Evolutionary conservation across 2,888 invertebrate genomes (phyloP), one percentile per base, ranked within the genome.

Genomic region (Ctena decussata): DNA sequence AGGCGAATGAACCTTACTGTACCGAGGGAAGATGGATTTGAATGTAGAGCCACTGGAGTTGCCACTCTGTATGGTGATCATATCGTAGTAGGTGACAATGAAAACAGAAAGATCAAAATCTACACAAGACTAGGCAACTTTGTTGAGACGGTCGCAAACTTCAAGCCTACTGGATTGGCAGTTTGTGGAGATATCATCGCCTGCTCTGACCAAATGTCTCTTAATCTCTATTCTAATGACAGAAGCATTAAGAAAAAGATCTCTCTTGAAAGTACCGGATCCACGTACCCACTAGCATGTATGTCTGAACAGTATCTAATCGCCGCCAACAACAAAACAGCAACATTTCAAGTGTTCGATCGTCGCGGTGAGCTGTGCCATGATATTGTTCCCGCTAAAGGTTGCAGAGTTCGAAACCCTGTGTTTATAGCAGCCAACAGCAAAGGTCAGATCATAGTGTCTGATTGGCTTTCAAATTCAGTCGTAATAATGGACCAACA

Each of bases 401-500:
- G 87, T 44, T 80, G 84, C 8, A 88, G 84, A 49, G 77, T 82
- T 12, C 60, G 89, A 49, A 88, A 87, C 44, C 82, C 88, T 11
- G 81, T 86, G 6, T 89, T 86, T 41, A 70, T 91, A 6, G 74
- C 88, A 6, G 74, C 82, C 0, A 89, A 88, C 24, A 88, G 84
- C 60, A 91, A 78, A 70, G 91, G 91, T 21, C 85, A 91, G 2
- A 82, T 91, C 15, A 86, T 91, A 27, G 86, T 82, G 0, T 88
- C 89, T 0, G 91, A 91, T 37, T 91, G 91, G 91, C 82, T 89
- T 0, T 82, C 87, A 27, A 88, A 87, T 57, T 75, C 89, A 44
- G 77, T 91, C n/a, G 79, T 89, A 12, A 82, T 89, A 15, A 83
- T 89, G 70, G 89, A 87, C 39, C 81, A 81, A 21, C 71, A 82